A percentile compares a stretch with the other conserved stretches of the same genome.
Evolutionary conservation across 2,113 vertebrate species (phyloP).

Genomic region (Psophia crepitans): DNA sequence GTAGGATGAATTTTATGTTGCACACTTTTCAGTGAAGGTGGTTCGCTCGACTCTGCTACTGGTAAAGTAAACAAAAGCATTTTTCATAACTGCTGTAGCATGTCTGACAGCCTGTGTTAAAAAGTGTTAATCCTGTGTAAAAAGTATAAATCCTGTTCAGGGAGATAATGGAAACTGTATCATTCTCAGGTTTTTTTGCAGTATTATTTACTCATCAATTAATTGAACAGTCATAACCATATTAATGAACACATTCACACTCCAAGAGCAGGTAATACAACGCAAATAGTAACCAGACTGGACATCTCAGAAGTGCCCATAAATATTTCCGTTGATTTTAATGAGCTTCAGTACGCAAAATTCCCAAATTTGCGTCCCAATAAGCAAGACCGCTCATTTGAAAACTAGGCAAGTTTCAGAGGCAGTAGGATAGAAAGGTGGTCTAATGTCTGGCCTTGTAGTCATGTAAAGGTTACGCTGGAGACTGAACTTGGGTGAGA

Average conservation of each 20-base stretch:
- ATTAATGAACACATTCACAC: background rate
- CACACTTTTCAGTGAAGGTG: background rate
- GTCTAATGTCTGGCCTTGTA: background rate
- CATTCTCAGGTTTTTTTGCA: background rate
- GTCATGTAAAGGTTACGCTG: background rate
- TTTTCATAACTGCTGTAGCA: background rate
- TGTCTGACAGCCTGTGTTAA: background rate
- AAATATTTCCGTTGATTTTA: background rate
- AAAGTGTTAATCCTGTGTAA: too few relatives aligned
- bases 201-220: background rate
- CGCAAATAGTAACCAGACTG: background rate
- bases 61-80: background rate
- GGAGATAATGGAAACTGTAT: background rate
- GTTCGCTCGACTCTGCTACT: background rate
- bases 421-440: background rate
- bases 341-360: background rate
- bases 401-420: background rate
- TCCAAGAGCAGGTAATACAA: background rate
- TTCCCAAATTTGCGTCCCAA: background rate
- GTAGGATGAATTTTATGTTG: conserved; percentile 68
- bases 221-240: background rate
- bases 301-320: background rate
- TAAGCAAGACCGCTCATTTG: accelerated
- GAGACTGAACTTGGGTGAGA: background rate
- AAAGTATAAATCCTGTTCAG: background rate